phyloP scores from a whole-genome alignment of 2,113 vertebrate genomes.

The Cnemophilus loriae region DNA sequence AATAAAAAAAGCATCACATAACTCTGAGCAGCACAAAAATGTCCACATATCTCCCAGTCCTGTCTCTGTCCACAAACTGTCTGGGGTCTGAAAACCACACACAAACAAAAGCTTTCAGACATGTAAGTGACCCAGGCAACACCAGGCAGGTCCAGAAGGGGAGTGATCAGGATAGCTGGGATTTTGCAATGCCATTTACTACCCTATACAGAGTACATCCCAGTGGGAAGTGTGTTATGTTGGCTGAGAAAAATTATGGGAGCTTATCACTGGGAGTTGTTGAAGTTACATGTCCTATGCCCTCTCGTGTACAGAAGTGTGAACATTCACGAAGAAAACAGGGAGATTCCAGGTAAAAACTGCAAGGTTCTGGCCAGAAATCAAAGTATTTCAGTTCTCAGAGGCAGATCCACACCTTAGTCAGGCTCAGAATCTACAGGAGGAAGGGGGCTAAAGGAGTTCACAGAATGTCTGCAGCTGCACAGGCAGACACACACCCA shows the following conservation, averaged over 20 bases:
- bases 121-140: background rate
- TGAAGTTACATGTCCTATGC: background rate
- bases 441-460: background rate
- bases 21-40: background rate
- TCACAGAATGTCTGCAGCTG: background rate
- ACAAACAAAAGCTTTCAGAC: background rate
- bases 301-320: background rate
- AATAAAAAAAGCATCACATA: background rate
- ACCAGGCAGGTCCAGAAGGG: background rate
- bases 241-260: background rate
- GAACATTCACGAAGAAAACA: background rate
- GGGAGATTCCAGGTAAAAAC: background rate
- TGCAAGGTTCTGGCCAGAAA: background rate
- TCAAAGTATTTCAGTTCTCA: background rate
- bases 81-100: background rate
- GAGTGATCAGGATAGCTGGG: no score
- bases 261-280: background rate
- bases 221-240: background rate
- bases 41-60: background rate
- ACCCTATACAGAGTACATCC: fast-evolving
- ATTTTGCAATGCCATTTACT: background rate
- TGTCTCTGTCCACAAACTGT: background rate
- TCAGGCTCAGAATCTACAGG: background rate
- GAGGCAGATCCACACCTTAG: fast-evolving
- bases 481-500: background rate